These are phyloP conservation scores for Polyodon spathula DNA, from an alignment of 2,113 vertebrate species.

Conservation along the genomic window DNA sequence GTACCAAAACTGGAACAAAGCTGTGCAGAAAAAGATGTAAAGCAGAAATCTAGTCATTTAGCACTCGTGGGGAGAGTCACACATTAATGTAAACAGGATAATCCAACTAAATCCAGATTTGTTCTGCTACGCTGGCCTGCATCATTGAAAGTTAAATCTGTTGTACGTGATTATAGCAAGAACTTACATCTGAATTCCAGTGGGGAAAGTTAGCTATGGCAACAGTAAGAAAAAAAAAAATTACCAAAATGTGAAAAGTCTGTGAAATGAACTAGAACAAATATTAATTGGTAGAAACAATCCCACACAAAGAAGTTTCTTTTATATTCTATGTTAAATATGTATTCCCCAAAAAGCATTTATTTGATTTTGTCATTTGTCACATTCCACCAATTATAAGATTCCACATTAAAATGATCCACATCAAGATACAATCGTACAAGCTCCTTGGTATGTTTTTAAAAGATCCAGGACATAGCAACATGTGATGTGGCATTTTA, in stretches of 20 bases:
- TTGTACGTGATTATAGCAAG: slow-evolving; percentile 16
- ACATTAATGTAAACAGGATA: slow-evolving; percentile 43
- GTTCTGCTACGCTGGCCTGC: slow-evolving; percentile 26
- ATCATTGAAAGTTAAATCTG: slow-evolving; percentile 26
- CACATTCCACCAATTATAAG: too few relatives aligned
- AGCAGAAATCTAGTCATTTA: slow-evolving; percentile 20
- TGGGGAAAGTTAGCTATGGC: slow-evolving; percentile 4
- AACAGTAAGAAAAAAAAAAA: slow-evolving; percentile 13
- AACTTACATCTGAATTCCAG: neutral
- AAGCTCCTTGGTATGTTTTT: too few relatives aligned
- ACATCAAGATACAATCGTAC: too few relatives aligned
- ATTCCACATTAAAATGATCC: too few relatives aligned
- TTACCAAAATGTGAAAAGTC: slow-evolving; percentile 5
- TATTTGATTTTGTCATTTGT: too few relatives aligned
- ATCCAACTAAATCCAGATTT: slow-evolving; percentile 34
- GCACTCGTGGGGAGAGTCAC: slow-evolving; percentile 20
- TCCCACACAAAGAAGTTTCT: neutral
- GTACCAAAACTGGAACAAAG: slow-evolving; percentile 31
- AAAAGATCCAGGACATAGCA: too few relatives aligned
- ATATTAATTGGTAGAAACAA: slow-evolving; percentile 1
- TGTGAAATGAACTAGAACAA: slow-evolving; percentile 17
- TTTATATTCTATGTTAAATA: neutral
- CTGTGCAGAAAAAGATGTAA: slow-evolving; percentile 28
- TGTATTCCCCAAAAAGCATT: neutral
- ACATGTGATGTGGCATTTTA: too few relatives aligned